Evolutionary conservation across 2,888 invertebrate species (phyloP).

Genomic region (Saturnia japonica): DNA sequence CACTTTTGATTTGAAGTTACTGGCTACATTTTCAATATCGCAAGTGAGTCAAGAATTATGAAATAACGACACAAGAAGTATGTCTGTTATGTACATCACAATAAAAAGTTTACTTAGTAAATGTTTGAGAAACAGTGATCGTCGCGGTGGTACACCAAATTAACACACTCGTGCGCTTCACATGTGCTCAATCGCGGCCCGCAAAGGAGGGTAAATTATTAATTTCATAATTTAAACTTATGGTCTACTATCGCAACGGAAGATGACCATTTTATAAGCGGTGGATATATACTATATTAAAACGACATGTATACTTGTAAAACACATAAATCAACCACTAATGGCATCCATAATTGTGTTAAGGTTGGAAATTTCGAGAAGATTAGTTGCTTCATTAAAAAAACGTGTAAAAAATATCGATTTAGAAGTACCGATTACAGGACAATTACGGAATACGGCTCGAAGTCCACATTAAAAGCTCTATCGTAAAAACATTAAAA

Average conservation of each 20-base stretch:
- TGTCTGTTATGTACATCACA: background rate
- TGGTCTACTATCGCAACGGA: background rate
- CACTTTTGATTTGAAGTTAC: background rate
- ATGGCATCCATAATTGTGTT: no score
- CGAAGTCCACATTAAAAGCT: no score
- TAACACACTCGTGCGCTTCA: constrained; percentile 72
- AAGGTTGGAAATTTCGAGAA: no score
- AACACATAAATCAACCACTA: no score
- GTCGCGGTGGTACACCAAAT: constrained; percentile 80
- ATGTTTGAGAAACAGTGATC: constrained; percentile 64
- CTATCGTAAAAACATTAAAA: no score
- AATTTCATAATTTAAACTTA: background rate
- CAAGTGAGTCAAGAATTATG: background rate
- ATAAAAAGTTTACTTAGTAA: constrained; percentile 40
- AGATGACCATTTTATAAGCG: background rate
- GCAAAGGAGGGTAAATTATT: constrained; percentile 28
- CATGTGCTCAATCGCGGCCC: constrained; percentile 49
- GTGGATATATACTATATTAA: no score
- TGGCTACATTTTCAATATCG: background rate
- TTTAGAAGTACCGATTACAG: no score
- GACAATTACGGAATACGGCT: no score
- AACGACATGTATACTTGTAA: no score
- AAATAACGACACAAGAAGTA: background rate
- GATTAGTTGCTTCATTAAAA: no score
- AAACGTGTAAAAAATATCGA: no score